phyloP scores from a whole-genome alignment of 2,888 invertebrate species.

The Leptopilina drosophilae region DNA sequence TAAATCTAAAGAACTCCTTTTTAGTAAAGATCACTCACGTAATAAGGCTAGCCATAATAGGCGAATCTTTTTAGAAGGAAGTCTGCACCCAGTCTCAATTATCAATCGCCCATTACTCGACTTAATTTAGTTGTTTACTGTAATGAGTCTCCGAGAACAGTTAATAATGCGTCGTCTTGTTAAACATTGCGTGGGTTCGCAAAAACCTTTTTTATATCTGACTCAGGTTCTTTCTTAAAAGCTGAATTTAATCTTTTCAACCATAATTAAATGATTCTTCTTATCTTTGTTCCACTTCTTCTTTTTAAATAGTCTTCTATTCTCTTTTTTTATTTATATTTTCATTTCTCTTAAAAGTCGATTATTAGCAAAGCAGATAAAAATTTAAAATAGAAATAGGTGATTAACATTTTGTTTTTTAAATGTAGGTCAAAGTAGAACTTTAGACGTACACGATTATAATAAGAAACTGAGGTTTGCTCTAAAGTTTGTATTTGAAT shows the following conservation, averaged over 20 bases:
- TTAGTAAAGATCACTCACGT: constrained; percentile 10
- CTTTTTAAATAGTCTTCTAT: no score
- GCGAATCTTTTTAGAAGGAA: constrained; percentile 20
- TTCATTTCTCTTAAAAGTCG: no score
- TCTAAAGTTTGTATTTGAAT: not conserved
- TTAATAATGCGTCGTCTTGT: constrained; percentile 12
- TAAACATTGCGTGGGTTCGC: constrained; percentile 14
- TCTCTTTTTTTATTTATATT: no score
- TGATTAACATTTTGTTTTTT: no score
- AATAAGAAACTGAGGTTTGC: not conserved
- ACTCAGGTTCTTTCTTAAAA: not conserved
- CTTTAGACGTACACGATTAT: not conserved
- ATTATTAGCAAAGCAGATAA: no score
- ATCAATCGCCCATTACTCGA: constrained; percentile 23
- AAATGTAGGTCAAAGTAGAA: not conserved
- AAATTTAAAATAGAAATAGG: no score
- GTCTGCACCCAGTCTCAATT: constrained; percentile 34
- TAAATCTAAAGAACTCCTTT: not conserved
- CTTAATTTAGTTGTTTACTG: constrained; percentile 26
- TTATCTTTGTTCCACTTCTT: no score
- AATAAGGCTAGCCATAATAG: constrained; percentile 16
- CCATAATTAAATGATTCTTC: no score
- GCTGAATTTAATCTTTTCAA: not conserved
- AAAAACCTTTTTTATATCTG: not conserved
- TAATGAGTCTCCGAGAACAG: constrained; percentile 10